Percentiles rank a stretch among this genome's conserved stretches.
These are phyloP conservation scores for Pogonophryne albipinna DNA, from an alignment of 2,797 vertebrate species.

Conservation along the genomic window DNA sequence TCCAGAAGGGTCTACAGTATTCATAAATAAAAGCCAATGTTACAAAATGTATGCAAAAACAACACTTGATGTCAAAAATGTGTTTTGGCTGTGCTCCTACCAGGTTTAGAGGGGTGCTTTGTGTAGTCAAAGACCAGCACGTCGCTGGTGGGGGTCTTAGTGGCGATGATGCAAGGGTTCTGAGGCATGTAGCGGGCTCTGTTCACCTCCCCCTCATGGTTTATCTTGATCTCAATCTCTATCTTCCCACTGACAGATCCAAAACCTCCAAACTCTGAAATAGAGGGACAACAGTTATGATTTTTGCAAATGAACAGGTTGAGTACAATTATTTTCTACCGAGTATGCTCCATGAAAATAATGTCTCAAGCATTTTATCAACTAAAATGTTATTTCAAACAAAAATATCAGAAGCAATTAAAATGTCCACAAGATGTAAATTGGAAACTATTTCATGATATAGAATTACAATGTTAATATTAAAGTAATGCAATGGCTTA, in stretches of 20 bases:
- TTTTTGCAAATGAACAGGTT: background rate
- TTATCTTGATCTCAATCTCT: constrained; percentile 99
- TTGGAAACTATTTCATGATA: constrained; percentile 1
- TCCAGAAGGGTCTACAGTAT: constrained; percentile 91
- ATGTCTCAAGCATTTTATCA: background rate
- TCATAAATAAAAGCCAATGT: constrained; percentile 2
- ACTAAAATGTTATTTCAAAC: constrained; percentile 10
- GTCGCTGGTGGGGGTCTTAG: constrained; percentile 97
- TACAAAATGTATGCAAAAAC: background rate
- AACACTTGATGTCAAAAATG: background rate
- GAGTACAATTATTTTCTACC: background rate
- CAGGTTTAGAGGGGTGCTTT: constrained; percentile 98
- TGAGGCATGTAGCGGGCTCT: constrained; percentile 98
- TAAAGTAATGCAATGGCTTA: background rate
- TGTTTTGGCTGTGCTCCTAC: constrained; percentile 69
- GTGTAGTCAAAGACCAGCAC: constrained; percentile 99
- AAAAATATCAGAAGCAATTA: constrained; percentile 47
- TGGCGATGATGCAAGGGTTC: constrained; percentile 98
- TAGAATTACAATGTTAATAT: background rate
- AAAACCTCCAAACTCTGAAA: constrained; percentile 97
- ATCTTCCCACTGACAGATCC: constrained; percentile 98
- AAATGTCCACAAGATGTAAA: constrained; percentile 37
- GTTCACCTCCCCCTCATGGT: constrained; percentile 98
- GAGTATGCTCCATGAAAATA: background rate
- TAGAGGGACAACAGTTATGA: background rate